A percentile compares a stretch with the other conserved stretches of the same genome.
These are phyloP conservation scores for Ganaspis sp. DNA, from an alignment of 1,140 invertebrate species.

Conservation along the genomic window DNA sequence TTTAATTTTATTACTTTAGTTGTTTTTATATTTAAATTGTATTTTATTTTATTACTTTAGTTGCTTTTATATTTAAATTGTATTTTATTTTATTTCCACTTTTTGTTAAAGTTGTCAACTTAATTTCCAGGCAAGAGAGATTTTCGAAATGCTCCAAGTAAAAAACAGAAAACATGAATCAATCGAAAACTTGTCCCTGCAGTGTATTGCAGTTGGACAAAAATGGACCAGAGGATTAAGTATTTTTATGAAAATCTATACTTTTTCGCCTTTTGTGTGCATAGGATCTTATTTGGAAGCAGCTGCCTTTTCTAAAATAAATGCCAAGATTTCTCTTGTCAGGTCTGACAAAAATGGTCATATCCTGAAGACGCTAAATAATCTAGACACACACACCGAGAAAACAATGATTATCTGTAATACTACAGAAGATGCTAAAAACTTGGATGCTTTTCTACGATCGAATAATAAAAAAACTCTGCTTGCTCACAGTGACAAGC, in stretches of 20 bases:
- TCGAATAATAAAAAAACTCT: constrained; percentile 50
- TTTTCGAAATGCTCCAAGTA: constrained; percentile 59
- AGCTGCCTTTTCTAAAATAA: constrained; percentile 60
- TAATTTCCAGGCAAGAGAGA: constrained; percentile 53
- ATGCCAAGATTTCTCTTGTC: constrained; percentile 53
- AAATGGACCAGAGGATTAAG: constrained; percentile 62
- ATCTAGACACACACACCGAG: constrained; percentile 24
- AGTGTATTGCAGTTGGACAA: constrained; percentile 63
- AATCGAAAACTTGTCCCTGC: constrained; percentile 51
- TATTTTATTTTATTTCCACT: constrained; percentile 36
- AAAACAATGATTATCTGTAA: constrained; percentile 68
- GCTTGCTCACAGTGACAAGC: constrained; percentile 60
- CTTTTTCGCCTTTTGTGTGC: constrained; percentile 66
- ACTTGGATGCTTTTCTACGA: constrained; percentile 58
- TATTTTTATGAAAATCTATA: constrained; percentile 52
- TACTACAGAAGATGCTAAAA: constrained; percentile 56
- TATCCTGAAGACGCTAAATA: constrained; percentile 55
- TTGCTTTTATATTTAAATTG: constrained; percentile 17
- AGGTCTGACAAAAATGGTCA: constrained; percentile 51
- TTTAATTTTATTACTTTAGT: constrained; percentile 31
- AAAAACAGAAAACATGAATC: constrained; percentile 55
- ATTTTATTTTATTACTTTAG: constrained; percentile 31
- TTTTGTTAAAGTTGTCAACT: constrained; percentile 2
- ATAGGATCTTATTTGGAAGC: constrained; percentile 73
- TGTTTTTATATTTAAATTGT: constrained; percentile 33